Evolutionary conservation across 2,888 invertebrate species (phyloP), one percentile per base, ranked within the genome.

Genomic region (Diaprepes abbreviatus): DNA sequence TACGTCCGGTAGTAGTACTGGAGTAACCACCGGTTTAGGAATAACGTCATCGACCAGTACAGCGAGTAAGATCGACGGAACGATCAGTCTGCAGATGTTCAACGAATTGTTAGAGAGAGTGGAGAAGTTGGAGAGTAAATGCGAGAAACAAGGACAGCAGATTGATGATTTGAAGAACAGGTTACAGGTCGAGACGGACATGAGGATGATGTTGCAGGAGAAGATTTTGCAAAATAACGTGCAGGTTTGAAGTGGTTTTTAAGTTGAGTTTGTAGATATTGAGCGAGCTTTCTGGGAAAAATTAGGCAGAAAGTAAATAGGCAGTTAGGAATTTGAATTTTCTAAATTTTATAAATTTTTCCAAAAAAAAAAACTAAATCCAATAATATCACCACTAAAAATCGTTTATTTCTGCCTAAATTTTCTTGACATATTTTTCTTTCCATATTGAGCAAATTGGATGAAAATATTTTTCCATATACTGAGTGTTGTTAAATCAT

Each of bases 191-290:
- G 92, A 92, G 82, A 85, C 86, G 1, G 90, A 90, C 71, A 88
- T 89, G 80, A 87, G 92, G 36, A 86, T 87, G 75, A 83, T 88
- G 67, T 80, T 93, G 73, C 90, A 92, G 75, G 91, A 91, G 74
- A 92, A 91, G 82, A 85, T 92, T 70, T 89, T 89, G 73, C 89
- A 90, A 76, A 90, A 91, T 78, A 90, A 91, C 78, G 90, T 91
- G 79, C 91, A 91, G 83, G 92, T 92, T 83, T 91, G 88, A 82
- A n/a, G 1, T 5, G 7, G 10, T 19, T 45, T 54, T 12, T 12
- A 40, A 10, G 10, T 28, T 7, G n/a, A 19, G 55, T 38, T 35
- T 31, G 28, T 36, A 24, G 12, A 54, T 35, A 35, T 19, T 33
- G 9, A 24, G 48, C 3, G 48, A 48, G n/a, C 12, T 36, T 33